Evolutionary conservation across 2,888 invertebrate genomes (phyloP).

Genomic region (Zhengitettix transpicula): DNA sequence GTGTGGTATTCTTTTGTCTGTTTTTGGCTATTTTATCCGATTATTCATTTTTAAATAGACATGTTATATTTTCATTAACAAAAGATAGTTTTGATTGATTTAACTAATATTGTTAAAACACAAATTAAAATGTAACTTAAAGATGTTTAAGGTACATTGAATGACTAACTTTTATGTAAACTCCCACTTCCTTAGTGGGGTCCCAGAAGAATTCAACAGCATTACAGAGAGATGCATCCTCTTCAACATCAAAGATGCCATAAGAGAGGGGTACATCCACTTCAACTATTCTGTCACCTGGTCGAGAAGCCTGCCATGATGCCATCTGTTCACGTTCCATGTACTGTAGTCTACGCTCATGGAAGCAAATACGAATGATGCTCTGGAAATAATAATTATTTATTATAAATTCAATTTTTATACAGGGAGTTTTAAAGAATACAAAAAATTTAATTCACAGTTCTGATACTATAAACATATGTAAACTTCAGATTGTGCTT

Average conservation of each 20-base stretch:
- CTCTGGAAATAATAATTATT: constrained; percentile 37
- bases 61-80: too few relatives aligned
- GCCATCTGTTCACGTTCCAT: constrained; percentile 88
- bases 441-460: not conserved
- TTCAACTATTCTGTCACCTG: constrained; percentile 84
- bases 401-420: not conserved
- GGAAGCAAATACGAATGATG: constrained; percentile 83
- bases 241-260: constrained; percentile 69
- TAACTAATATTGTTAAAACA: too few relatives aligned
- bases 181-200: constrained; percentile 88
- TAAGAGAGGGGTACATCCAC: constrained; percentile 86
- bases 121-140: too few relatives aligned
- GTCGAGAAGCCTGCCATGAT: constrained; percentile 77
- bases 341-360: constrained; percentile 87
- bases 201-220: constrained; percentile 86
- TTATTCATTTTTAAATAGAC: too few relatives aligned
- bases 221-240: constrained; percentile 53
- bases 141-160: not conserved
- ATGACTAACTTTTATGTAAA: constrained; percentile 67
- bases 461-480: not conserved
- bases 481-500: too few relatives aligned
- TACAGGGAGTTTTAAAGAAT: not conserved
- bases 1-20: too few relatives aligned
- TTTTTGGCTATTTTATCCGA: too few relatives aligned
- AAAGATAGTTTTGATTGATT: too few relatives aligned